A percentile compares a stretch with the other conserved stretches of the same genome.
Conservation (phyloP, 2,888 invertebrate genomes). For the Chymomyza fuscimana region DNA sequence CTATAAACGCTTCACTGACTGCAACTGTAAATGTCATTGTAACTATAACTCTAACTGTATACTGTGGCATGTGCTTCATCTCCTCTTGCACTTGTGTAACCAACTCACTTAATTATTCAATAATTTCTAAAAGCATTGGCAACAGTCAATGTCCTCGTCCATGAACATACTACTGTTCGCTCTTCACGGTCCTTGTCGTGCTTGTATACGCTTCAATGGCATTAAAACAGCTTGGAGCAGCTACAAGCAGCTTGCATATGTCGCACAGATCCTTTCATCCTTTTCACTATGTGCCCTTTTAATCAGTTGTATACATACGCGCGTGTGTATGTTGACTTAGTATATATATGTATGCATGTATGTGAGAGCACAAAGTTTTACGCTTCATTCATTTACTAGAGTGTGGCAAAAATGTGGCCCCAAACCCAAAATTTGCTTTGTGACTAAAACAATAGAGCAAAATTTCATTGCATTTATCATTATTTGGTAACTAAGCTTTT, state of each 20-base stretch:
- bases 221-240: slow-evolving; percentile 13
- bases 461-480: slow-evolving; percentile 57
- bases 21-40: not conserved
- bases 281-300: slow-evolving; percentile 40
- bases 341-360: slow-evolving; percentile 2
- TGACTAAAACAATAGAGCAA: slow-evolving; percentile 9
- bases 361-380: slow-evolving; percentile 15
- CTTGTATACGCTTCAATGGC: not conserved
- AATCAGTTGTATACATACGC: slow-evolving; percentile 66
- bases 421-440: not conserved
- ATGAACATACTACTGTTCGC: not conserved
- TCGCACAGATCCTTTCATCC: slow-evolving; percentile 56
- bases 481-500: slow-evolving; percentile 58
- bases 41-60: not conserved
- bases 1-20: slow-evolving; percentile 51
- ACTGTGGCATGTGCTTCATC: slow-evolving; percentile 35
- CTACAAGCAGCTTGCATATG: slow-evolving; percentile 18
- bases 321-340: slow-evolving; percentile 3
- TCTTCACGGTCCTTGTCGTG: not conserved
- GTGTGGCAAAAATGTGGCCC: not conserved
- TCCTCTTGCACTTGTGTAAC: slow-evolving; percentile 61
- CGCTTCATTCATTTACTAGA: slow-evolving; percentile 2
- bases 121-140: slow-evolving; percentile 76
- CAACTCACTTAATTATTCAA: slow-evolving; percentile 78
- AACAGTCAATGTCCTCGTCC: slow-evolving; percentile 49